Base-by-base conservation (phyloP, 2,113 vertebrate genomes). In the Scytalopus superciliaris region DNA sequence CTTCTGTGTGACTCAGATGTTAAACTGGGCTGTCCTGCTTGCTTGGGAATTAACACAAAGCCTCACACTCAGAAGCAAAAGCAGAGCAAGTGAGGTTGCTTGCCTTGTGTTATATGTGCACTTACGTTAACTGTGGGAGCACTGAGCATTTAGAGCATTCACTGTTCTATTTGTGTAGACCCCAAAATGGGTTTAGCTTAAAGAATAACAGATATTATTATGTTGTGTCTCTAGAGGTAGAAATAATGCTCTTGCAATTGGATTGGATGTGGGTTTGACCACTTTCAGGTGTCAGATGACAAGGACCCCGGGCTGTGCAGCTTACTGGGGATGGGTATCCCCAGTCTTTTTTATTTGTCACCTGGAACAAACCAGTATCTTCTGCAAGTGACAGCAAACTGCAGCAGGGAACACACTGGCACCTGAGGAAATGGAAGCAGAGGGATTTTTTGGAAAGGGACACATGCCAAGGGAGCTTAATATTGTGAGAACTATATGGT, bases 291-390 rank as follows among this genome's bases (percentile, higher is more conserved):
- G 35, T 25, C 45, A 39, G 47, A 6, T 81, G 39, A 40, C 62
- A 55, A 1, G 10, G 72, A 33, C 22, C 27, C 53, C 44, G n/a
- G 23, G 18, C 57, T 60, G 22, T n/a, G 44, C 66, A 56, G 24
- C 56, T 17, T 12, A 3, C 33, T 90, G 40, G 53, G 70, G 5
- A 13, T 3, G 2, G 12, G 15, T 10, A 10, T 25, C 37, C 19
- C 28, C 10, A 8, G 0, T 37, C 11, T 18, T 16, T 33, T 40
- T 52, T 30, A 21, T 7, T 60, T 62, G 16, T 35, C 55, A 22
- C 42, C 15, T 80, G n/a, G 28, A 57, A 14, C 3, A 49, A 40
- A 35, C 2, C 7, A 28, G 7, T 0, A 0, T 10, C 21, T 50
- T 28, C 37, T 77, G 79, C 14, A 68, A 80, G 24, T 1, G 5